phyloP scores from a whole-genome alignment of 2,888 invertebrate species.

The Aleiodes alternator region DNA sequence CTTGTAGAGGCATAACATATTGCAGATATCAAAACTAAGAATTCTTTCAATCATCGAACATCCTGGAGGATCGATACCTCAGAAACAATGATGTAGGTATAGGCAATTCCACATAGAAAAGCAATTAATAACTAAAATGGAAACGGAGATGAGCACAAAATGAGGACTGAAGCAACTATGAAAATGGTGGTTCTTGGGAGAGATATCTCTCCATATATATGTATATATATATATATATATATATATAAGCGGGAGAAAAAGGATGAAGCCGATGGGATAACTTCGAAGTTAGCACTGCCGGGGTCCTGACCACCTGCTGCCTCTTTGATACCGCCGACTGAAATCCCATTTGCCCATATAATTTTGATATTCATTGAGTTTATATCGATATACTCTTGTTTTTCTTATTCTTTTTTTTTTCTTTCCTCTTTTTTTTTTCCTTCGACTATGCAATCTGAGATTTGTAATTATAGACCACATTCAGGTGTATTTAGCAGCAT shows the following conservation, averaged over 20 bases:
- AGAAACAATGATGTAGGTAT: constrained; percentile 8
- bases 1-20: too few species aligned
- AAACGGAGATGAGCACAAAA: constrained; percentile 34
- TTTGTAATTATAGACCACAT: too few species aligned
- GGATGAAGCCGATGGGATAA: constrained; percentile 50
- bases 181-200: constrained; percentile 43
- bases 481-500: neutral
- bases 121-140: constrained; percentile 30
- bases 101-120: constrained; percentile 24
- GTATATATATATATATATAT: too few species aligned
- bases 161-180: constrained; percentile 13
- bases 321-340: constrained; percentile 74
- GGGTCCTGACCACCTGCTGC: constrained; percentile 74
- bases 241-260: constrained; percentile 33
- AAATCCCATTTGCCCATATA: constrained; percentile 74
- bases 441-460: too few species aligned
- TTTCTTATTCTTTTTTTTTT: constrained; percentile 15
- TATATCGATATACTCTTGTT: constrained; percentile 23
- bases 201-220: neutral
- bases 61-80: neutral
- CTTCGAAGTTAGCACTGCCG: constrained; percentile 54
- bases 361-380: constrained; percentile 65
- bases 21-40: too few species aligned
- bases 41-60: too few species aligned
- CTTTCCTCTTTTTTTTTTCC: neutral